Conservation (phyloP, 2,888 invertebrate genomes). For the Eristalis arbustorum region DNA sequence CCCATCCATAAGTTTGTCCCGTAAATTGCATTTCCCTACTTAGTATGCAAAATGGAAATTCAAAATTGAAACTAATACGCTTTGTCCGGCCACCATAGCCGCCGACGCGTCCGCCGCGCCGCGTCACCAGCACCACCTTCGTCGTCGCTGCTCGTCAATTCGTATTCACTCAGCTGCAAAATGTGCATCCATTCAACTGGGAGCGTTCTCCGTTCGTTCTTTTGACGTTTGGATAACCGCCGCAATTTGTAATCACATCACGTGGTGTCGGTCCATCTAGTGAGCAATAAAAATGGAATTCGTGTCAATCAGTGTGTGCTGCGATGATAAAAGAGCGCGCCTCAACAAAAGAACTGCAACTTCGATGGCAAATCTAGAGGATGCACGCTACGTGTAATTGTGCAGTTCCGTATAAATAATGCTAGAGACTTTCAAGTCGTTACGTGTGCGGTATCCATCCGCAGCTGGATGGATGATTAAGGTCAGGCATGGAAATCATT, state of each 20-base stretch:
- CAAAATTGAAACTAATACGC: slow-evolving; percentile 69
- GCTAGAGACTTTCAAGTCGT: not conserved
- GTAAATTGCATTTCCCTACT: slow-evolving; percentile 53
- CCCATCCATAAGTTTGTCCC: slow-evolving; percentile 29
- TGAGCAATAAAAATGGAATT: slow-evolving; percentile 65
- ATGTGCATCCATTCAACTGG: slow-evolving; percentile 59
- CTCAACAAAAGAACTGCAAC: slow-evolving; percentile 26
- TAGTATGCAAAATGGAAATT: slow-evolving; percentile 68
- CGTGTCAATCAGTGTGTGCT: slow-evolving; percentile 58
- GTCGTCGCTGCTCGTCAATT: not conserved
- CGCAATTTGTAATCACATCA: slow-evolving; percentile 58
- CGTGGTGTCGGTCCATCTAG: slow-evolving; percentile 60
- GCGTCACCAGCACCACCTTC: not conserved
- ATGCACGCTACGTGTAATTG: slow-evolving; percentile 42
- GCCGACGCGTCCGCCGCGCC: slow-evolving; percentile 1
- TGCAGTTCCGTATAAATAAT: slow-evolving; percentile 16
- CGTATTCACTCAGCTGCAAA: slow-evolving; percentile 13
- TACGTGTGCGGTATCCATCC: not conserved
- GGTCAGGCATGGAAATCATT: slow-evolving; percentile 41
- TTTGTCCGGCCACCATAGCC: slow-evolving; percentile 55
- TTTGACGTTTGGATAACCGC: slow-evolving; percentile 46
- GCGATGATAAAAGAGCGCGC: slow-evolving; percentile 37
- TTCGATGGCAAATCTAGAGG: slow-evolving; percentile 34
- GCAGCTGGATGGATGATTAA: not conserved
- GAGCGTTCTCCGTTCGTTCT: slow-evolving; percentile 34